A percentile compares a stretch with the other conserved stretches of the same genome.
These are phyloP conservation scores for Procambarus virginalis DNA, from an alignment of 1,140 invertebrate species.

Conservation along the genomic window DNA sequence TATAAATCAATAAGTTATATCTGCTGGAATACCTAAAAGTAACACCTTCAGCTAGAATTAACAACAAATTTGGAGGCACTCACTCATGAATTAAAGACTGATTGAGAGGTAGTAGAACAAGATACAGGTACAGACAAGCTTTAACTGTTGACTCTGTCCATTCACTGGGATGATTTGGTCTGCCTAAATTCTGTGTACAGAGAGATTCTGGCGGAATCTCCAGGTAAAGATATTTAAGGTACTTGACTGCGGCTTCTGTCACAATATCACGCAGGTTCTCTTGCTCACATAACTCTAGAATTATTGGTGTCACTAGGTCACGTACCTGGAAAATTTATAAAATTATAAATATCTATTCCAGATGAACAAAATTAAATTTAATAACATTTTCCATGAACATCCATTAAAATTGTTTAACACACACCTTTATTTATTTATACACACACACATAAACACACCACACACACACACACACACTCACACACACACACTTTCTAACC, in stretches of 20 bases:
- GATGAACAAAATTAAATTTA: not conserved
- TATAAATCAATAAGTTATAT: no score
- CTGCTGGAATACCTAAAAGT: no score
- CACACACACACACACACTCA: no score
- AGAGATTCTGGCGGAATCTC: conserved; percentile 82
- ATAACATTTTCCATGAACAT: no score
- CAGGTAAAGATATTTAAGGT: conserved; percentile 76
- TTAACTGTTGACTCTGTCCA: conserved; percentile 95
- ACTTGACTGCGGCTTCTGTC: conserved; percentile 30
- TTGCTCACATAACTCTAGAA: conserved; percentile 43
- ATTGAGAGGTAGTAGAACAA: conserved; percentile 87
- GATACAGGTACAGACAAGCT: conserved; percentile 89
- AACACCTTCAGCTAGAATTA: no score
- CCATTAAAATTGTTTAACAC: no score
- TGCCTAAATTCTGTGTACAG: conserved; percentile 81
- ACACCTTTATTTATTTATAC: no score
- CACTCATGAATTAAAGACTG: conserved; percentile 85
- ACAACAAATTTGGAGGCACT: not conserved
- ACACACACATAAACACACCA: no score
- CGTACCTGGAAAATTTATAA: conserved; percentile 49
- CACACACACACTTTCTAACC: no score
- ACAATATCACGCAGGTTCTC: conserved; percentile 40
- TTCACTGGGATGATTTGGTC: conserved; percentile 74
- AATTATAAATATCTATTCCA: not conserved
- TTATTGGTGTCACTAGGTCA: conserved; percentile 50